A percentile compares a stretch with the other conserved stretches of the same genome.
Evolutionary conservation across 2,888 invertebrate genomes (phyloP).

Genomic region (Pecten maximus): DNA sequence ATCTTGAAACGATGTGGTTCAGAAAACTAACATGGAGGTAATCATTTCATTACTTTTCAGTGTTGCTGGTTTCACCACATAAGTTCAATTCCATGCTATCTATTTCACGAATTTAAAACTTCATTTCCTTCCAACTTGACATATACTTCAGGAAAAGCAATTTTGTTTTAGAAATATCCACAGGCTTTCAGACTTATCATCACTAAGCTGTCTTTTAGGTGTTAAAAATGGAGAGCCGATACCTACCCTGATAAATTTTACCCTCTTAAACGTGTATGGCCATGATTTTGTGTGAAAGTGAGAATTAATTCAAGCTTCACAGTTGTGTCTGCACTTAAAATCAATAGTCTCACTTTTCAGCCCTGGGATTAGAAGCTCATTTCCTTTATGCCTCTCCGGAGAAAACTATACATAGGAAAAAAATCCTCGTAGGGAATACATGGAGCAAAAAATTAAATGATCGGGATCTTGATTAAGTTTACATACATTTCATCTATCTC

Average conservation of each 20-base stretch:
- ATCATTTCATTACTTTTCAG: background rate
- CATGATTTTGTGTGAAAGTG: constrained; percentile 24
- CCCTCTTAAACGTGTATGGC: background rate
- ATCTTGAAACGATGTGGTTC: no score
- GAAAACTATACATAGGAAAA: background rate
- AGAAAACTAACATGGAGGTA: background rate
- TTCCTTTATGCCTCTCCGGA: background rate
- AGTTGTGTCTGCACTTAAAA: constrained; percentile 8
- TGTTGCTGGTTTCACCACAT: background rate
- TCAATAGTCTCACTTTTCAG: background rate
- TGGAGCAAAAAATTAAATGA: background rate
- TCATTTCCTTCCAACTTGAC: background rate
- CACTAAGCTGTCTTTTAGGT: background rate
- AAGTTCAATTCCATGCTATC: background rate
- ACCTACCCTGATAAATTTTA: background rate
- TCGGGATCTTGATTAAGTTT: background rate
- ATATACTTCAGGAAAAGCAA: background rate
- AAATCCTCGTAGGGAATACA: background rate
- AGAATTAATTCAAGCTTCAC: constrained; percentile 24
- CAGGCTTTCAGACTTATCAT: background rate
- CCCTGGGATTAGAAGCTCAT: background rate
- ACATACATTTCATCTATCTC: constrained; percentile 6
- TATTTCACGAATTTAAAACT: constrained; percentile 4
- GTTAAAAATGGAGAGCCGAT: background rate
- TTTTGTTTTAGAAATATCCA: background rate